Evolutionary conservation across 2,113 vertebrate genomes (phyloP).

Genomic region (Syngnathus scovelli): DNA sequence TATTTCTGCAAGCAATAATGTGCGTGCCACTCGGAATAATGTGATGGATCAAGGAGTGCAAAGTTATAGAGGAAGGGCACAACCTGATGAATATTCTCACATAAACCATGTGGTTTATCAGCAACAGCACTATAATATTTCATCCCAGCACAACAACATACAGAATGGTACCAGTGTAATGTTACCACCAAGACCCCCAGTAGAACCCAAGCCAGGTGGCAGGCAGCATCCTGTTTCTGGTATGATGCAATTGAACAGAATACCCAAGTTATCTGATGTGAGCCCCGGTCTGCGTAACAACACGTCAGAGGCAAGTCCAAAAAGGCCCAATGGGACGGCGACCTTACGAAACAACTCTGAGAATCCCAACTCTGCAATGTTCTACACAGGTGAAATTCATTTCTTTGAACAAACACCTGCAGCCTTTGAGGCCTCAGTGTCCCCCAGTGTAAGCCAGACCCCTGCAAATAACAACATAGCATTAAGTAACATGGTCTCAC

Average conservation of each 20-base stretch:
- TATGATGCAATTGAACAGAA: constrained; percentile 70
- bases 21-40: constrained; percentile 68
- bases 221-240: constrained; percentile 68
- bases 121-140: constrained; percentile 50
- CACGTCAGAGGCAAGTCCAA: constrained; percentile 74
- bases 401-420: constrained; percentile 79
- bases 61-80: constrained; percentile 70
- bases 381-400: constrained; percentile 87
- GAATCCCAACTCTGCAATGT: constrained; percentile 66
- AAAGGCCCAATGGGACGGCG: constrained; percentile 58
- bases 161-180: constrained; percentile 57
- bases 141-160: constrained; percentile 44
- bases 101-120: constrained; percentile 66
- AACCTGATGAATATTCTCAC: constrained; percentile 66
- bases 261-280: constrained; percentile 63
- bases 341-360: constrained; percentile 53
- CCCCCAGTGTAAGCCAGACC: constrained; percentile 65
- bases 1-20: constrained; percentile 61
- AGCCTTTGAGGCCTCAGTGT: constrained; percentile 62
- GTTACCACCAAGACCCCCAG: constrained; percentile 83
- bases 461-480: constrained; percentile 58
- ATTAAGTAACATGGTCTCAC: constrained; percentile 79
- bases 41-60: constrained; percentile 67
- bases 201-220: constrained; percentile 70
- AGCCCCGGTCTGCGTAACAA: constrained; percentile 60